phyloP scores from a whole-genome alignment of 2,888 invertebrate species.

The Eumacrocentrus americanus region DNA sequence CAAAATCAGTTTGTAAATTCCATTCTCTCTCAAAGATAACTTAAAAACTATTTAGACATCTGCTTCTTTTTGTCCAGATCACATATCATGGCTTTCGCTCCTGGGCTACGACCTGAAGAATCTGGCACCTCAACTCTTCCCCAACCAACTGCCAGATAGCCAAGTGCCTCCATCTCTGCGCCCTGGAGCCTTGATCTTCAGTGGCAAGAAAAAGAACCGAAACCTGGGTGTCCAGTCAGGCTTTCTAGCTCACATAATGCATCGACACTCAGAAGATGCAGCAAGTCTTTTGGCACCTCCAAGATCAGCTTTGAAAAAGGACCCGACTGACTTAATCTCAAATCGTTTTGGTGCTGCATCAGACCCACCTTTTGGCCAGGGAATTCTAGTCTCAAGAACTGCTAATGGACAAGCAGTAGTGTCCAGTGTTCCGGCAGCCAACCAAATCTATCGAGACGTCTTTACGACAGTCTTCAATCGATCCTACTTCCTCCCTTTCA shows the following conservation, averaged over 20 bases:
- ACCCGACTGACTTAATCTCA: slow-evolving; percentile 74
- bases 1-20: background rate
- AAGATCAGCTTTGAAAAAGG: slow-evolving; percentile 79
- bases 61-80: slow-evolving; percentile 68
- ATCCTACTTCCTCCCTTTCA: slow-evolving; percentile 84
- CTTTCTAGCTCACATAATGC: slow-evolving; percentile 80
- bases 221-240: slow-evolving; percentile 82
- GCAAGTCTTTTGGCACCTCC: slow-evolving; percentile 78
- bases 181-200: slow-evolving; percentile 68
- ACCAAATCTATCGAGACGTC: slow-evolving; percentile 89
- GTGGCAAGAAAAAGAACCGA: slow-evolving; percentile 62
- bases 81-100: slow-evolving; percentile 82
- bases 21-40: background rate
- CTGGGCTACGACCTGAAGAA: slow-evolving; percentile 86
- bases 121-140: slow-evolving; percentile 84
- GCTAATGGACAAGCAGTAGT: slow-evolving; percentile 81
- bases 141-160: slow-evolving; percentile 72
- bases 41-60: background rate
- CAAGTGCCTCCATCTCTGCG: slow-evolving; percentile 73
- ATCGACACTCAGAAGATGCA: slow-evolving; percentile 79
- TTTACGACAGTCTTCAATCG: slow-evolving; percentile 92
- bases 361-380: slow-evolving; percentile 86
- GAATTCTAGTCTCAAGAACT: slow-evolving; percentile 83
- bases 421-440: slow-evolving; percentile 86
- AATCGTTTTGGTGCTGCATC: slow-evolving; percentile 81